A percentile compares a stretch with the other conserved stretches of the same genome.
phyloP scores from a whole-genome alignment of 2,113 vertebrate genomes.

The Halcyon malimbica region DNA sequence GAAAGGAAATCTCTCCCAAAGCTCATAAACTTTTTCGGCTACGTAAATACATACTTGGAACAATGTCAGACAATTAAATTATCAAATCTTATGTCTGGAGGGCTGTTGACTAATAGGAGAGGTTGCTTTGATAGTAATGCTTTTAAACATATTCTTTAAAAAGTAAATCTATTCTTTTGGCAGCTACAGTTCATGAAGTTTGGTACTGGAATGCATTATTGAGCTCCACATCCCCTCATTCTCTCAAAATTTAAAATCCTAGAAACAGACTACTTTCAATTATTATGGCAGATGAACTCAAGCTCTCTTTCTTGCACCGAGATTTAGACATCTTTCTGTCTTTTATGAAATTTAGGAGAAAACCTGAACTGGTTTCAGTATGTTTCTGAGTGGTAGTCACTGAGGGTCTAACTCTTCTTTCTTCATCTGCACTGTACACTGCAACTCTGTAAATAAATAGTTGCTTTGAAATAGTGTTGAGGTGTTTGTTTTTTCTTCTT shows the following conservation, averaged over 20 bases:
- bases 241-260: not conserved
- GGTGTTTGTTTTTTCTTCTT: not conserved
- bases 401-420: not conserved
- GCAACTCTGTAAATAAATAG: not conserved
- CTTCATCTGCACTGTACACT: not conserved
- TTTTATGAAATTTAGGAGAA: not conserved
- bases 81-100: not conserved
- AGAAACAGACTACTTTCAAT: not conserved
- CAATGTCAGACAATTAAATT: not conserved
- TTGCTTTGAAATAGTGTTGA: not conserved
- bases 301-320: not conserved
- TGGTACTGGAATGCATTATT: not conserved
- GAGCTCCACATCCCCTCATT: not conserved
- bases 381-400: not conserved
- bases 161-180: not conserved
- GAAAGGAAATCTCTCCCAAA: not conserved
- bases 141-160: not conserved
- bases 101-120: not conserved
- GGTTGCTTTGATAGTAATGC: not conserved
- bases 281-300: not conserved
- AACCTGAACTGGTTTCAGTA: not conserved
- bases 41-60: not conserved
- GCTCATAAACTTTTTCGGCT: not conserved
- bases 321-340: not conserved
- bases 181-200: not conserved